Percentiles rank a stretch among this genome's conserved stretches.
These are phyloP conservation scores for Dryoscopus gambensis DNA, from an alignment of 2,113 vertebrate genomes.

Conservation along the genomic window DNA sequence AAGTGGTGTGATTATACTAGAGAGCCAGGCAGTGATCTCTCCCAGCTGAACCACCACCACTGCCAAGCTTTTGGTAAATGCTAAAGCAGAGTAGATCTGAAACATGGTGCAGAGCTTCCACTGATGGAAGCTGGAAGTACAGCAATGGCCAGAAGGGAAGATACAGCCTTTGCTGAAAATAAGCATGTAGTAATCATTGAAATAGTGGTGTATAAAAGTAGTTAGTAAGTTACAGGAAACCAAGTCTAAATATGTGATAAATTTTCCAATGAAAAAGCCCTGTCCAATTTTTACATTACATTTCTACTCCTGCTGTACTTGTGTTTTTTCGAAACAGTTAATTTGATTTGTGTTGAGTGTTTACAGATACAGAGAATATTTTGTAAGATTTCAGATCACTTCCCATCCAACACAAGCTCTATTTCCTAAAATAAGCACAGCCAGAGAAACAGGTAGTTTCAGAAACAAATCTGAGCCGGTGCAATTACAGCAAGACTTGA, in stretches of 20 bases:
- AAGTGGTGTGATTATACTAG: background rate
- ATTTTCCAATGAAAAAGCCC: background rate
- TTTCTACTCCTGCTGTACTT: background rate
- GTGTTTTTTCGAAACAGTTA: background rate
- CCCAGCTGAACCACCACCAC: background rate
- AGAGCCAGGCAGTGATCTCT: background rate
- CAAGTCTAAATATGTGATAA: background rate
- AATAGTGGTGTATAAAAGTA: background rate
- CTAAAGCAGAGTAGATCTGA: background rate
- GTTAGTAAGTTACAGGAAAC: background rate
- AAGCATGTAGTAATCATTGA: background rate
- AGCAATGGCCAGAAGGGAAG: background rate
- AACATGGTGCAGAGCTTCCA: background rate
- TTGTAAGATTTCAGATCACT: conserved; percentile 18
- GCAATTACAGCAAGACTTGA: background rate
- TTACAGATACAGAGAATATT: background rate
- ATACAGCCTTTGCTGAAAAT: background rate
- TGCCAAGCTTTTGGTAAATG: background rate
- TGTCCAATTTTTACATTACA: background rate
- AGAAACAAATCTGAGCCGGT: background rate
- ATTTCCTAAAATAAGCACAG: background rate
- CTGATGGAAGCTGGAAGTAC: background rate
- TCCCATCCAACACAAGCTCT: background rate
- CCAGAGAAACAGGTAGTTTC: background rate
- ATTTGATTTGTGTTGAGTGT: background rate